A percentile compares a stretch with the other conserved stretches of the same genome.
phyloP scores from a whole-genome alignment of 2,888 invertebrate species.

The Latheticus oryzae region DNA sequence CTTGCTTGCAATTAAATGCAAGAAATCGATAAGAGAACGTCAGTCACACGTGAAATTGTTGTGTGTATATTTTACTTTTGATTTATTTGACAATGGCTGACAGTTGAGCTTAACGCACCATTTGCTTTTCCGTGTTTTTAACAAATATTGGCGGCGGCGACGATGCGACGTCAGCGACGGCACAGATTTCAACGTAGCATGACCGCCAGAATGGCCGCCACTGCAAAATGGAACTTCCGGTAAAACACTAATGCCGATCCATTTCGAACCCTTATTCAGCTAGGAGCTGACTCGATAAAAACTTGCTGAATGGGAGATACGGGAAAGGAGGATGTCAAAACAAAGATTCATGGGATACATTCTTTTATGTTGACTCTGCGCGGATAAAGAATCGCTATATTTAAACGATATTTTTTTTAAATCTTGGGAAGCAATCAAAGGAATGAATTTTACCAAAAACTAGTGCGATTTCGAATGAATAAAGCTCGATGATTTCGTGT shows the following conservation, averaged over 20 bases:
- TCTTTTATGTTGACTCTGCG: too few species aligned
- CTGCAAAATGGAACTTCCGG: constrained; percentile 54
- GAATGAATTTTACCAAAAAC: too few species aligned
- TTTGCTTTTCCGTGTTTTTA: constrained; percentile 57
- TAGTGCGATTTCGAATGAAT: too few species aligned
- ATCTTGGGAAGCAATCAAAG: too few species aligned
- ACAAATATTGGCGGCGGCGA: constrained; percentile 53
- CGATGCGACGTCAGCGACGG: constrained; percentile 53
- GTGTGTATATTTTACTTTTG: constrained; percentile 42
- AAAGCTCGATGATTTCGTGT: too few species aligned
- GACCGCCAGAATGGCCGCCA: constrained; percentile 53
- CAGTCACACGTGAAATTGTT: constrained; percentile 32
- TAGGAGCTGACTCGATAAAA: constrained; percentile 16
- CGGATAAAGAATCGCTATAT: too few species aligned
- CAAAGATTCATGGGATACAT: constrained; percentile 23
- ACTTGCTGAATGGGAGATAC: constrained; percentile 12
- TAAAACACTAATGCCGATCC: constrained; percentile 29
- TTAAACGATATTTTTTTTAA: too few species aligned
- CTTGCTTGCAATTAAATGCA: constrained; percentile 49
- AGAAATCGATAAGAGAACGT: constrained; percentile 20
- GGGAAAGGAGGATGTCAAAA: constrained; percentile 22
- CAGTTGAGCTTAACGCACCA: constrained; percentile 55
- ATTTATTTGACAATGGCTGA: constrained; percentile 46
- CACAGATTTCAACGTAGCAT: constrained; percentile 53
- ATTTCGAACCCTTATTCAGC: constrained; percentile 27